Evolutionary conservation across 2,888 invertebrate species (phyloP), one percentile per base, ranked within the genome.

Genomic region (Drosophila nr. fundita): DNA sequence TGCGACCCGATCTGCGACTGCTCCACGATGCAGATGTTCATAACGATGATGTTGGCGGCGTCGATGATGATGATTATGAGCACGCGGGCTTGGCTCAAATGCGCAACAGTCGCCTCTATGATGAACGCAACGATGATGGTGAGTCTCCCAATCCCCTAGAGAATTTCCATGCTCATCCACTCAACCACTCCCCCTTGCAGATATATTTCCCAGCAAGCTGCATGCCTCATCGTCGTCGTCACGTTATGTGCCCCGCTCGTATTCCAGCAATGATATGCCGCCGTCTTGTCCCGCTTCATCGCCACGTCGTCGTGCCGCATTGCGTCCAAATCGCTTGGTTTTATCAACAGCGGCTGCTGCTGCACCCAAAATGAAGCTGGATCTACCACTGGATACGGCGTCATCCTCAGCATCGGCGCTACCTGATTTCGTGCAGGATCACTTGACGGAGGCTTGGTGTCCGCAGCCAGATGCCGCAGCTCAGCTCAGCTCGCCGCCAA

Each of bases 381-480:
- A 91, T 71, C 77, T 91, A 78, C 91, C 91, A 29, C 57, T 91
- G 50, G 87, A 89, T 45, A 76, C 83, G 8, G 45, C 45, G 8
- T 45, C 45, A 34, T 72, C 83, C 5, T 87, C 89, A 1, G 91
- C 91, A 13, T 87, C 90, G 5, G 92, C 96, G 11, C 92, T 97
- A 79, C 97, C 97, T 0, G 97, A 97, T 92, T 97, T 97, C 93
- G 97, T 98, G 60, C 97, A 97, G 92, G 97, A 97, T 93, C 97
- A 97, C 93, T 95, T 97, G 92, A 94, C 97, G 81, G 96, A 97
- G 45, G 96, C 97, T 85, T 93, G 92, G 92, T 92, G 83, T 45
- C 24, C 45, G 45, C 45, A 45, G 24, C 32, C 91, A 91, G 68
- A 92, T 92, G n/a, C 24, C 15, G 45, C 45, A 45, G 90, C 91